Base-by-base conservation (phyloP, 2,113 vertebrate genomes). In the Paratilapia polleni region DNA sequence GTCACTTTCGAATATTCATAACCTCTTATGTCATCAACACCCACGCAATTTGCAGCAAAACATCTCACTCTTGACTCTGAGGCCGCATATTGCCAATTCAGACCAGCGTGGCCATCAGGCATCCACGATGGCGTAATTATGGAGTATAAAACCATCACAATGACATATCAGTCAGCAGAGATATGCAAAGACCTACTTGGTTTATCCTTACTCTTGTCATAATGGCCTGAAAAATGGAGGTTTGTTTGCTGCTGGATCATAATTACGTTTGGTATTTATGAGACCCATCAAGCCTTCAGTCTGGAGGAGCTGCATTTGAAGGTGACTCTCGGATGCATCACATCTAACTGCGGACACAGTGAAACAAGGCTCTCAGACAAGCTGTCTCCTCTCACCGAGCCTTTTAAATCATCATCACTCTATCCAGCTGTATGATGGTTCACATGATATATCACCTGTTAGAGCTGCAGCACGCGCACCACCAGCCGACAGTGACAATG, bases 391-490 rank as follows among this genome's bases (percentile, higher is more conserved):
- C 86, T 91, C 89, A 78, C 81, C 80, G 2, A 90, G 86, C 94
- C 92, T 94, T 95, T 95, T 95, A 95, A 95, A 95, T 94, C 94
- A 94, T 94, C 94, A 95, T 94, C 94, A 92, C 92, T 90, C 86
- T 60, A 78, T 86, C 92, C 80, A 68, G 88, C 92, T 90, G 90
- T 75, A 82, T 86, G 91, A 91, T 91, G 66, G 83, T 90, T 91
- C 89, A 78, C 90, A 84, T 93, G 93, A 93, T 92, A 82, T 92
- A 87, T 91, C 87, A 90, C 87, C 85, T 93, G 89, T 92, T 90
- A 62, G 88, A 92, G 86, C 83, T 11, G 81, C 83, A 36, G 76
- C 80, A 38, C 64, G 84, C 56, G 70, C 84, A 26, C 80, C 84
- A 56, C 70, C 89, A 43, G 77, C 84, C 62, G 79, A 82, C 84